Base-by-base conservation (phyloP, 2,888 invertebrate genomes). In the Busseola fusca region DNA sequence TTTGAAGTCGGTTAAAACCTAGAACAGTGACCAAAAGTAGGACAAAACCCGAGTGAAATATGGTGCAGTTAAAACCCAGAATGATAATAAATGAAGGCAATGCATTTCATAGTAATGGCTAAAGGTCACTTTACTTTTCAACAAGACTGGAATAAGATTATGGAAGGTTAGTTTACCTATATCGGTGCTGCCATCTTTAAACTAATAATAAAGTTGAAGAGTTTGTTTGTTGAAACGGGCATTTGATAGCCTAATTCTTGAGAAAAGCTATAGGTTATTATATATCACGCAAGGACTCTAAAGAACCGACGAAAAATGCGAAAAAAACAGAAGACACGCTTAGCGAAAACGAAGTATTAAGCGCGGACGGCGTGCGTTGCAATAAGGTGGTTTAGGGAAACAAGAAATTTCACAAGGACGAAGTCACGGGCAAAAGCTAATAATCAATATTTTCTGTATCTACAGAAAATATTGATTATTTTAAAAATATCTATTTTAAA, bases 31-130 rank as follows among this genome's bases (percentile, higher is more conserved):
- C 54, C 57, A 67, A 77, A 81, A 74, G 54, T 74, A 60, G 72
- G 64, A 63, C 67, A 78, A 67, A 72, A 71, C 58, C 58, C 27
- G 27, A 57, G 72, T 82, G 70, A 82, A 84, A 78, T 83, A 84
- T 84, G 81, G 74, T 69, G 59, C 72, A 72, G 70, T 73, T 75
- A 72, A 69, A 75, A 68, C 65, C 75, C 30, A 78, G 69, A 59
- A 69, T 64, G 67, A 65, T 69, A 73, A 84, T 82, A 82, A 84
- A 84, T 84, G 72, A 73, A 69, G 64, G 65, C 54, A 73, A 75
- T 73, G 84, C 75, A 62, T 72, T 83, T 84, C 48, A 73, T 72
- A 69, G 65, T 84, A 82, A 81, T 81, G 65, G 63, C 67, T 50
- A 75, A 76, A 80, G 71, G 79, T 76, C 69, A 74, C 56, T 72